Conservation (phyloP, 2,888 invertebrate species). For the Coleophora deauratella region DNA sequence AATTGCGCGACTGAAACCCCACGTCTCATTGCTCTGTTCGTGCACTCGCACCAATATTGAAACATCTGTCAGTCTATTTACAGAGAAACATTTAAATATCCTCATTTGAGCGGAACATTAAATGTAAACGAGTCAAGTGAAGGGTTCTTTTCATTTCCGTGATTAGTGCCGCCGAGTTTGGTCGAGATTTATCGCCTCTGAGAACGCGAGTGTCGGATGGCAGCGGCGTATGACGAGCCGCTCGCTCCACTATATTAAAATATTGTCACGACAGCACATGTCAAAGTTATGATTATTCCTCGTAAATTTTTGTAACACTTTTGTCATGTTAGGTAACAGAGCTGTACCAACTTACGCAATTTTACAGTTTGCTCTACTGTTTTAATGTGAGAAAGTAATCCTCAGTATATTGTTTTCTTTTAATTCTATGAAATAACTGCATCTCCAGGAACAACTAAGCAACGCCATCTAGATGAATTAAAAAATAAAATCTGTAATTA, state of each 20-base stretch:
- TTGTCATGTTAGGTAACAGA: too few relatives aligned
- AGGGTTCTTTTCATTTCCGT: constrained; percentile 65
- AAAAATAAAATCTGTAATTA: too few relatives aligned
- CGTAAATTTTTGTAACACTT: too few relatives aligned
- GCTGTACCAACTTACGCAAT: too few relatives aligned
- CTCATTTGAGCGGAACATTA: constrained; percentile 46
- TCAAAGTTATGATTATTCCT: constrained; percentile 32
- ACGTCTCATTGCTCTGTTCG: too few relatives aligned
- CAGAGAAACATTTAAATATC: constrained; percentile 24
- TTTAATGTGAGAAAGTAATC: too few relatives aligned
- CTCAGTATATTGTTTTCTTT: too few relatives aligned
- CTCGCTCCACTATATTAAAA: constrained; percentile 63
- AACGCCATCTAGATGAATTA: too few relatives aligned
- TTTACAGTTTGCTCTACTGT: too few relatives aligned
- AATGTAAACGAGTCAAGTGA: constrained; percentile 43
- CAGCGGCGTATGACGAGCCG: constrained; percentile 49
- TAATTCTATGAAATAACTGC: too few relatives aligned
- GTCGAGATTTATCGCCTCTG: constrained; percentile 58
- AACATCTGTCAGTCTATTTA: constrained; percentile 11
- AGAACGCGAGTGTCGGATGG: constrained; percentile 53
- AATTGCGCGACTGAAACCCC: not conserved
- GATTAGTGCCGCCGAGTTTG: constrained; percentile 50
- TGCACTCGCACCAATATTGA: constrained; percentile 6
- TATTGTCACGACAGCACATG: constrained; percentile 63
- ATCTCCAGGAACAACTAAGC: too few relatives aligned